Evolutionary conservation across 2,888 invertebrate genomes (phyloP).

Genomic region (Helleia helle): DNA sequence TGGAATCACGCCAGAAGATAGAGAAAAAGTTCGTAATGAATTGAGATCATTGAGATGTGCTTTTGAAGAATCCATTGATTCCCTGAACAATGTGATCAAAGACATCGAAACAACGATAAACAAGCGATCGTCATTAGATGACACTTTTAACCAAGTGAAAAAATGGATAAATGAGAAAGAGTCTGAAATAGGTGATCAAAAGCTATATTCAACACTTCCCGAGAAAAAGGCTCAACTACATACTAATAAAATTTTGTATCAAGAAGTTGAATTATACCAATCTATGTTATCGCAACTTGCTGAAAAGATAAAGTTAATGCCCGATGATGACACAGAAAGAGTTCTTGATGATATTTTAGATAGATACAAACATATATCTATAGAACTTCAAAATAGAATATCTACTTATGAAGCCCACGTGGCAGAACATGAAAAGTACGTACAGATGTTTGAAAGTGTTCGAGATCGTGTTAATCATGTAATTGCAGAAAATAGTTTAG

Average conservation of each 20-base stretch:
- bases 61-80: slow-evolving; percentile 89
- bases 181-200: slow-evolving; percentile 80
- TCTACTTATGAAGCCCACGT: slow-evolving; percentile 81
- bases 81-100: slow-evolving; percentile 88
- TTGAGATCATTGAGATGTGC: slow-evolving; percentile 84
- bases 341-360: slow-evolving; percentile 83
- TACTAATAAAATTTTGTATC: slow-evolving; percentile 83
- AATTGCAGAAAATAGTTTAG: slow-evolving; percentile 83
- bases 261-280: slow-evolving; percentile 90
- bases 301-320: slow-evolving; percentile 84
- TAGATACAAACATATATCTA: slow-evolving; percentile 79
- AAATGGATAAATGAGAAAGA: slow-evolving; percentile 89
- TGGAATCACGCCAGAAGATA: slow-evolving; percentile 88
- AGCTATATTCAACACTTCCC: slow-evolving; percentile 84
- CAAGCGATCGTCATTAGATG: slow-evolving; percentile 94
- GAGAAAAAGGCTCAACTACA: slow-evolving; percentile 93
- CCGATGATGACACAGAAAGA: slow-evolving; percentile 85
- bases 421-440: slow-evolving; percentile 85
- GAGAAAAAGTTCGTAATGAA: slow-evolving; percentile 88
- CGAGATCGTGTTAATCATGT: slow-evolving; percentile 88
- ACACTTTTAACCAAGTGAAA: slow-evolving; percentile 90
- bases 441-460: slow-evolving; percentile 86
- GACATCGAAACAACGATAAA: slow-evolving; percentile 91
- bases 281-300: slow-evolving; percentile 88
- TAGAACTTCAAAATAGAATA: slow-evolving; percentile 79